Evolutionary conservation across 1,140 invertebrate genomes (phyloP), one percentile per base, ranked within the genome.

Genomic region (Riptortus pedestris): DNA sequence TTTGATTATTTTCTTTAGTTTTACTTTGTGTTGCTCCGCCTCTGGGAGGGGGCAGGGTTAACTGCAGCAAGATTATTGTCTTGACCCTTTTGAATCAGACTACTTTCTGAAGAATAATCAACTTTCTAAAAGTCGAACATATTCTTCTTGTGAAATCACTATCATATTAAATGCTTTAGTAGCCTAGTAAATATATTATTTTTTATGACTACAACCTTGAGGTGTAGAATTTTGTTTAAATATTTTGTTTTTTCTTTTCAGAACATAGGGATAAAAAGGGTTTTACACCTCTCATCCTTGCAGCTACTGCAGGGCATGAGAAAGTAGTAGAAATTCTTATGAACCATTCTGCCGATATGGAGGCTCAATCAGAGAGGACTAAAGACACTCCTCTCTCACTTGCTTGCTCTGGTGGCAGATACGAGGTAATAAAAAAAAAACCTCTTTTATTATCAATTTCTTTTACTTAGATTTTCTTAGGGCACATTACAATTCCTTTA

Each of bases 261-360:
- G 90, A 99, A 77, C 96, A 99, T 77, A 81, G 95, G 4, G 96
- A 99, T 73, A 99, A 99, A 75, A 99, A 99, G 78, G 96, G 96
- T 29, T 98, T 98, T 73, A 98, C 96, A 0, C 96, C 96, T 2
- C 77, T 99, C 2, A 98, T 98, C 69, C 78, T 99, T 66, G 95
- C 96, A 29, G 94, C 96, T 12, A 98, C 95, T 12, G 94, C 93
- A 31, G 96, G 96, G 12, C 95, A 98, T 78, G 88, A 94, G 65
- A 95, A 94, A 77, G 81, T 87, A 11, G 95, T 98, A 0, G 93
- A 98, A 70, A 88, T 94, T 67, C 79, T 99, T 9, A 76, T 99
- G 31, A 93, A 93, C 74, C 83, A 94, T 75, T 86, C 86, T 64
- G 93, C 93, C 11, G 93, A 98, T 70, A 89, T 99, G 70, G 96